Percentiles rank a stretch among this genome's conserved stretches.
Evolutionary conservation across 2,888 invertebrate genomes (phyloP).

Genomic region (Pachydiplax longipennis): DNA sequence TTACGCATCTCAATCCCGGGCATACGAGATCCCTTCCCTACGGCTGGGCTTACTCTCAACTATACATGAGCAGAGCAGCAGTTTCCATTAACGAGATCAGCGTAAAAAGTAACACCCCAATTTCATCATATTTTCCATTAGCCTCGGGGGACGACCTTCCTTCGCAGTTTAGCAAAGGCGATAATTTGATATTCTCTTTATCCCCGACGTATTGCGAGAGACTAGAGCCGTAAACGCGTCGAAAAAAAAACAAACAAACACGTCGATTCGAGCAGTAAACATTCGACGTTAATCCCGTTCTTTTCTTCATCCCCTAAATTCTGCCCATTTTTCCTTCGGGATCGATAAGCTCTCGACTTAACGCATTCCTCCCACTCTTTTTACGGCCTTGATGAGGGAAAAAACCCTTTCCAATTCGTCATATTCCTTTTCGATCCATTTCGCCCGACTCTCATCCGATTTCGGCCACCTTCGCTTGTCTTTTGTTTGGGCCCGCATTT

Average conservation of each 20-base stretch:
- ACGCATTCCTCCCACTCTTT: background rate
- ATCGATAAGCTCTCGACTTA: background rate
- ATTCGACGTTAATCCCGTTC: too few species aligned
- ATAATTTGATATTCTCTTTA: background rate
- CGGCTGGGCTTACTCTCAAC: too few species aligned
- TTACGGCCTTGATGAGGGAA: background rate
- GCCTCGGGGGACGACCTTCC: background rate
- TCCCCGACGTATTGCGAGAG: background rate
- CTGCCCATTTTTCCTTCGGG: too few species aligned
- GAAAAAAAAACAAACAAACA: background rate
- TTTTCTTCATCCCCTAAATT: too few species aligned
- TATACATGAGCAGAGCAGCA: background rate
- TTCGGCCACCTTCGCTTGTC: background rate
- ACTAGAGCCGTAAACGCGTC: background rate
- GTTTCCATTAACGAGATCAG: background rate
- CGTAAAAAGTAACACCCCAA: background rate
- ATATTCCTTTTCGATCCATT: background rate
- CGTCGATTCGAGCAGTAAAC: too few species aligned
- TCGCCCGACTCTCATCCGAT: background rate
- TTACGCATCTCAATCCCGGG: background rate
- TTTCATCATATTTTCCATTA: background rate
- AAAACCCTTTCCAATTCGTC: background rate
- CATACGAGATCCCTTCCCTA: background rate
- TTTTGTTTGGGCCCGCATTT: background rate
- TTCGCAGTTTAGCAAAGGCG: background rate